These are phyloP conservation scores for Cerastoderma edule DNA, from an alignment of 2,888 invertebrate genomes.

Conservation along the genomic window DNA sequence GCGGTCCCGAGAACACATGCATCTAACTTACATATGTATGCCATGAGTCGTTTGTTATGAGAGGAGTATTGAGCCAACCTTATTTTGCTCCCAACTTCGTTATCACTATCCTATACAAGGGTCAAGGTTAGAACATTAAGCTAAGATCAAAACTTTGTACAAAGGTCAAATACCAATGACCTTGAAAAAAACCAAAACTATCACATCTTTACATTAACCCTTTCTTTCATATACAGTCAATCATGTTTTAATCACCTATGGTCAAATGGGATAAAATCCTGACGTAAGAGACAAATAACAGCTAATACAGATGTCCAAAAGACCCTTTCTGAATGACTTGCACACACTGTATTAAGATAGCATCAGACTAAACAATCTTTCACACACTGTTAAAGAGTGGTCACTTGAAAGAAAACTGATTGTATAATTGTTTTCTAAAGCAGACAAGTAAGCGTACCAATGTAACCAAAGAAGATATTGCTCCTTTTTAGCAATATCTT, in stretches of 20 bases:
- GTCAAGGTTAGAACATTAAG: constrained; percentile 29
- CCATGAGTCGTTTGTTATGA: constrained; percentile 54
- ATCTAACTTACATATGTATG: constrained; percentile 35
- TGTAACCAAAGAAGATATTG: too few species aligned
- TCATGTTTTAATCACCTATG: too few species aligned
- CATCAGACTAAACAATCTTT: too few species aligned
- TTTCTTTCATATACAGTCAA: background rate
- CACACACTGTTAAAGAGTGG: too few species aligned
- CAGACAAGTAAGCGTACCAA: too few species aligned
- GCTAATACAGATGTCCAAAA: background rate
- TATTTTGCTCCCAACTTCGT: constrained; percentile 35
- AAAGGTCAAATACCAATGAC: constrained; percentile 19
- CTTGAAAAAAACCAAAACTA: background rate
- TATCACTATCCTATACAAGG: constrained; percentile 49
- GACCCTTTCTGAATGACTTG: background rate
- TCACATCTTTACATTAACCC: background rate
- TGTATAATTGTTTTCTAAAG: too few species aligned
- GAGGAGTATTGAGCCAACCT: constrained; percentile 57
- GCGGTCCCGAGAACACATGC: constrained; percentile 12
- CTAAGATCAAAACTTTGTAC: constrained; percentile 8
- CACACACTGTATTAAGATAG: background rate
- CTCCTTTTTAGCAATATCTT: background rate
- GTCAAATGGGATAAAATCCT: too few species aligned
- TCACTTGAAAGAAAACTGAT: too few species aligned
- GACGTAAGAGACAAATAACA: background rate